A percentile compares a stretch with the other conserved stretches of the same genome.
phyloP scores from a whole-genome alignment of 2,888 invertebrate species.

The Drosophila picticornis region DNA sequence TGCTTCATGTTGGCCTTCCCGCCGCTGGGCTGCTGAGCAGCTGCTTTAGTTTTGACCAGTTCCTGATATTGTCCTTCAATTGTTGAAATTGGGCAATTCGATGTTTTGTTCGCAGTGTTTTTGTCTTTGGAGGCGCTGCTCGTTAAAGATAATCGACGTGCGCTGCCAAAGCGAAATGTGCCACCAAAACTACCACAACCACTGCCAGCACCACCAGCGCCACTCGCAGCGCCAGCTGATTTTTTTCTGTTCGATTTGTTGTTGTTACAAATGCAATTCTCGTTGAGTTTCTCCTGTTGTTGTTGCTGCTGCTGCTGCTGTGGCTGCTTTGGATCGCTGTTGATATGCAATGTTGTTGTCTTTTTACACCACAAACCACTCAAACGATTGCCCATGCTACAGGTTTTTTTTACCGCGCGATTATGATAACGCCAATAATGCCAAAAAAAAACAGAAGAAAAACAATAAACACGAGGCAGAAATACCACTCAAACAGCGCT shows the following conservation, averaged over 20 bases:
- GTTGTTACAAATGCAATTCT: constrained; percentile 32
- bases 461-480: neutral
- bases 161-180: constrained; percentile 68
- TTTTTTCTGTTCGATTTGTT: constrained; percentile 59
- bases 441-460: neutral
- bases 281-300: constrained; percentile 5
- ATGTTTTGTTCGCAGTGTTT: constrained; percentile 30
- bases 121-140: constrained; percentile 73
- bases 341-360: constrained; percentile 69
- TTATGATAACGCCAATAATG: constrained; percentile 30
- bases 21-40: constrained; percentile 8
- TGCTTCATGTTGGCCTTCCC: constrained; percentile 70
- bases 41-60: constrained; percentile 20
- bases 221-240: constrained; percentile 40
- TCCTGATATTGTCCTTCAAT: constrained; percentile 48
- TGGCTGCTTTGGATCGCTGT: constrained; percentile 42
- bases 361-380: constrained; percentile 85
- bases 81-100: constrained; percentile 29
- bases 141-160: constrained; percentile 75
- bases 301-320: constrained; percentile 28
- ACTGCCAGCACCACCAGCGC: constrained; percentile 33
- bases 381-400: constrained; percentile 85
- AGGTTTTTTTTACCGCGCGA: constrained; percentile 44
- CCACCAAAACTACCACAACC: constrained; percentile 52
- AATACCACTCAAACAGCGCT: neutral